Conservation (phyloP, 2,797 vertebrate species). For the Monodelphis domestica region DNA sequence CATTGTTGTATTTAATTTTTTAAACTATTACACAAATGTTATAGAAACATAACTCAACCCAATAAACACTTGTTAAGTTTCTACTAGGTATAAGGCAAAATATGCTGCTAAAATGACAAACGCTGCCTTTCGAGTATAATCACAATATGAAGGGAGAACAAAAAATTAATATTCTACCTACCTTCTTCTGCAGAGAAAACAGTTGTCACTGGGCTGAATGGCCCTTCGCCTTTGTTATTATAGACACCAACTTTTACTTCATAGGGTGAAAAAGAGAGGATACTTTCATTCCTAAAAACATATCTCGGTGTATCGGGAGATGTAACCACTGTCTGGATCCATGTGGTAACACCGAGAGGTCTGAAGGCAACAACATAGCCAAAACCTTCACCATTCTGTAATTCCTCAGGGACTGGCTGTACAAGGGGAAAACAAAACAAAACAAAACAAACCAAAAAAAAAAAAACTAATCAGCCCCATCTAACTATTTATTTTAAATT, state of each 20-base stretch:
- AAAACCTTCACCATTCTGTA: constrained; percentile 96
- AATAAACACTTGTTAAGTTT: background rate
- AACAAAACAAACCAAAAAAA: too few species aligned
- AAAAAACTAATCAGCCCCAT: background rate
- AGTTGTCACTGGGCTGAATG: constrained; percentile 91
- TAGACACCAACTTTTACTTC: constrained; percentile 95
- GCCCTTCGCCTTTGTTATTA: constrained; percentile 96
- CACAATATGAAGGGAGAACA: too few species aligned
- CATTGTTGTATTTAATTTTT: background rate
- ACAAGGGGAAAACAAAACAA: constrained; percentile 67
- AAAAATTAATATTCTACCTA: too few species aligned
- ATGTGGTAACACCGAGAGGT: constrained; percentile 88
- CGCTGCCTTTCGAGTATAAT: background rate
- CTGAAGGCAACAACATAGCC: constrained; percentile 96
- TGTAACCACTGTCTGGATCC: constrained; percentile 94
- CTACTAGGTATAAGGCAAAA: background rate
- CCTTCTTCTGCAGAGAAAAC: constrained; percentile 97
- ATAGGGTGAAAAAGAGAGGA: constrained; percentile 92
- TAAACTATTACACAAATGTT: too few species aligned
- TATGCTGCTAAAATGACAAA: background rate
- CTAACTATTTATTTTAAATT: rapidly evolving
- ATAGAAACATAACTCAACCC: background rate
- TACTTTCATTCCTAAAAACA: constrained; percentile 93
- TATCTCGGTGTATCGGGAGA: constrained; percentile 89
- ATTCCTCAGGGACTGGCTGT: constrained; percentile 95